These are phyloP conservation scores for Actinemys pallida DNA, from an alignment of 2,113 vertebrate species.

Conservation along the genomic window DNA sequence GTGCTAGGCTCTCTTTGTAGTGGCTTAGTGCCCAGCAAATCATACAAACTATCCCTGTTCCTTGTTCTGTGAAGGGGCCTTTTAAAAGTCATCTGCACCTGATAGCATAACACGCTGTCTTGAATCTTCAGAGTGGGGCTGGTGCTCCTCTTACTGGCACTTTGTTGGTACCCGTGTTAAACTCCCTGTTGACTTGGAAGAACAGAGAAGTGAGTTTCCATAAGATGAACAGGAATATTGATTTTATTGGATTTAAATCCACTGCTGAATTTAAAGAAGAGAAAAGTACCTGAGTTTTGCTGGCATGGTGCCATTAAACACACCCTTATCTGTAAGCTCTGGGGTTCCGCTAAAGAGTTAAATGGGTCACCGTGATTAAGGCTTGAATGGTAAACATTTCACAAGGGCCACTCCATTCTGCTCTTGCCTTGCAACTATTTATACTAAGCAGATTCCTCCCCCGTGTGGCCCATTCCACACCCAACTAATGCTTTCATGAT, in stretches of 20 bases:
- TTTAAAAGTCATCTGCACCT: background rate
- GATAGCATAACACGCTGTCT: background rate
- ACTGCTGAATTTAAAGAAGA: background rate
- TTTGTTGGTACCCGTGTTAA: background rate
- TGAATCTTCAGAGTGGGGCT: background rate
- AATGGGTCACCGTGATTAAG: background rate
- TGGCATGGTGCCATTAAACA: rapidly evolving
- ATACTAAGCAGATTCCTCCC: background rate
- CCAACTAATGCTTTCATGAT: background rate
- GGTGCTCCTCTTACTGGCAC: background rate
- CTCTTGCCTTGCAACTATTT: background rate
- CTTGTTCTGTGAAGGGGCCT: background rate
- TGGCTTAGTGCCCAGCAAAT: background rate
- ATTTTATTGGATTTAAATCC: background rate
- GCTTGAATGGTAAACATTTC: rapidly evolving
- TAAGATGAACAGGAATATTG: background rate
- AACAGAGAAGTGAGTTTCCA: background rate
- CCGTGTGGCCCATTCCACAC: background rate
- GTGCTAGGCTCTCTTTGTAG: background rate
- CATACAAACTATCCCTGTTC: background rate
- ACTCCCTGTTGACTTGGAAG: background rate
- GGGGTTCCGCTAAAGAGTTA: background rate
- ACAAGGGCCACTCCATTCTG: background rate
- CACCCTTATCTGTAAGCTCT: rapidly evolving
- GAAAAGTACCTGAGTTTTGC: background rate